Percentiles rank a stretch among this genome's conserved stretches.
Evolutionary conservation across 2,113 vertebrate species (phyloP).

Genomic region (Ammodytes marinus): DNA sequence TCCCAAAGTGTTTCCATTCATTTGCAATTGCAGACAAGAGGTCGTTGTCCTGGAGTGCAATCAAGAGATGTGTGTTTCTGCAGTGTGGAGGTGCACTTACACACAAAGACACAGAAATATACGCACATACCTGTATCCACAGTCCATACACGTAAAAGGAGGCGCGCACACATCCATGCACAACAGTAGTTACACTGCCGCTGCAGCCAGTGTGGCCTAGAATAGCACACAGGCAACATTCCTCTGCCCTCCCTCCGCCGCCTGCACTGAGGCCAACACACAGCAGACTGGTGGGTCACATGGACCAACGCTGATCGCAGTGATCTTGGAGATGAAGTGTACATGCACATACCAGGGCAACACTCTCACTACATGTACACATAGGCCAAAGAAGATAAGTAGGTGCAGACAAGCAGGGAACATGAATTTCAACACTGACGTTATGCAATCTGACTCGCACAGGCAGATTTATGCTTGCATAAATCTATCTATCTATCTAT

Average conservation of each 20-base stretch:
- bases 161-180: constrained; percentile 21
- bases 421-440: background rate
- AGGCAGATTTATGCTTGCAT: background rate
- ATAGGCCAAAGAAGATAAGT: constrained; percentile 3
- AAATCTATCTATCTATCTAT: constrained; percentile 12
- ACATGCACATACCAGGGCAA: constrained; percentile 20
- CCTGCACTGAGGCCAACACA: constrained; percentile 60
- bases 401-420: constrained; percentile 11
- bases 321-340: constrained; percentile 68
- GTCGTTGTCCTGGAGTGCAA: constrained; percentile 68
- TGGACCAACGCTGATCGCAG: constrained; percentile 70
- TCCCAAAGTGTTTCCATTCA: constrained; percentile 66
- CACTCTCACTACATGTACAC: background rate
- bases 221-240: constrained; percentile 81
- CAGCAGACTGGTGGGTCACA: constrained; percentile 79
- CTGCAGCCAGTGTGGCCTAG: constrained; percentile 76
- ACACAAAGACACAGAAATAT: constrained; percentile 3
- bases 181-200: constrained; percentile 58
- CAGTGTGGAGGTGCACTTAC: constrained; percentile 9
- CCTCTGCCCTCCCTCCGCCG: constrained; percentile 72
- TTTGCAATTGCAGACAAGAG: constrained; percentile 68
- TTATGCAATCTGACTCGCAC: background rate
- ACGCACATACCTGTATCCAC: constrained; percentile 6
- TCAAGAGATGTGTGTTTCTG: constrained; percentile 66
- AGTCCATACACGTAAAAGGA: constrained; percentile 34